Evolutionary conservation across 2,888 invertebrate species (phyloP), one percentile per base, ranked within the genome.

Genomic region (Drosophila lacicola): DNA sequence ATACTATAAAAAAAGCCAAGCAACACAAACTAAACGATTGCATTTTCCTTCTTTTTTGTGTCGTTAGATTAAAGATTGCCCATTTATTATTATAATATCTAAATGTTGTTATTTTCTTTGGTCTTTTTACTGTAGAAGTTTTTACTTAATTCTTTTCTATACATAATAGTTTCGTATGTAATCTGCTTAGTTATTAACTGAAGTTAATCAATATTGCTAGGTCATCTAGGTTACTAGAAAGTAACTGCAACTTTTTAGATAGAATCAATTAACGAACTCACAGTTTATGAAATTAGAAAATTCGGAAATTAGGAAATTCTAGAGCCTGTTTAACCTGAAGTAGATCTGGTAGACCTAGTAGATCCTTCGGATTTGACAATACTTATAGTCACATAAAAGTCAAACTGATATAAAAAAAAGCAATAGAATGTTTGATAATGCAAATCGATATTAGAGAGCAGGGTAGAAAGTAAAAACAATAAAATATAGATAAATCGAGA

Each of bases 21-120:
- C 41, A 45, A 56, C 51, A 55, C 51, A 54, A 68, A 57, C 45
- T 47, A 39, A 56, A 37, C 53, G 62, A 54, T 76, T 72, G 71
- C 71, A 72, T 62, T 49, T 44, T 33, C n/a, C 37, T 44, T 44
- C 29, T 61, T 45, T 37, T 46, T 67, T 62, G 29, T 34, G 42
- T 54, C 19, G 51, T 70, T 76, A 61, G 71, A 50, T 47, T 75
- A 70, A 60, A 44, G 41, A 49, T 72, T 72, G 70, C 33, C 60
- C 55, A 70, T 56, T 58, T 50, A 39, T 53, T 51, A 44, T 56
- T 37, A 69, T 66, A 60, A 63, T 53, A 55, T 70, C 60, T 75
- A 69, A 66, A 51, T 80, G 71, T 78, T 74, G 58, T 74, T 62
- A 42, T 46, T 49, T 36, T 67, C 51, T 65, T 63, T 45, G n/a